A percentile compares a stretch with the other conserved stretches of the same genome.
Evolutionary conservation across 2,888 invertebrate genomes (phyloP).

Genomic region (Nycteola revayana): DNA sequence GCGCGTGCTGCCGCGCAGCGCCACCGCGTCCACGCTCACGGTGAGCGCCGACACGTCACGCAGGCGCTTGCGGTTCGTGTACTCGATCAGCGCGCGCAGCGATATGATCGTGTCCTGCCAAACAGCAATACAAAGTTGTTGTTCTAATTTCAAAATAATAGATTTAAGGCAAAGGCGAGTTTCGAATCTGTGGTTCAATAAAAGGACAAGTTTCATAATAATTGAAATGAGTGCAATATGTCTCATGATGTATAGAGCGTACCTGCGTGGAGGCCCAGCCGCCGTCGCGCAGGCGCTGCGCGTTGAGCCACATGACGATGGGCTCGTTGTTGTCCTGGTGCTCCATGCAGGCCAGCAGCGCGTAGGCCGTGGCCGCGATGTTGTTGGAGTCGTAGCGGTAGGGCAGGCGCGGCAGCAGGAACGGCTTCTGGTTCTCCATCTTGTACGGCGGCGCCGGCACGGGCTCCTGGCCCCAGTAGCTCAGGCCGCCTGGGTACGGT

Average conservation of each 20-base stretch:
- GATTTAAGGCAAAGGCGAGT: no score
- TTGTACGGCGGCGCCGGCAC: constrained; percentile 92
- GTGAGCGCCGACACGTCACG: constrained; percentile 91
- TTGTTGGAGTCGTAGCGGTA: constrained; percentile 95
- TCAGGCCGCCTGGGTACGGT: constrained; percentile 83
- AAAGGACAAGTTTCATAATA: no score
- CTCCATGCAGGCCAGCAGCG: constrained; percentile 92
- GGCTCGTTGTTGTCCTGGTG: constrained; percentile 92
- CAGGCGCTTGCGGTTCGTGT: constrained; percentile 91
- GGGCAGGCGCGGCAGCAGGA: constrained; percentile 92
- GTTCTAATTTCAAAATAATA: no score
- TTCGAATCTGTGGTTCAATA: no score
- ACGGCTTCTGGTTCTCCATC: constrained; percentile 95
- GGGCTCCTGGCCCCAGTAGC: constrained; percentile 92
- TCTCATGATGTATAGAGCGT: no score
- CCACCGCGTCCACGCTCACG: constrained; percentile 92
- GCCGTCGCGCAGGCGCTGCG: constrained; percentile 92
- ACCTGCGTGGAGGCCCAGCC: constrained; percentile 94
- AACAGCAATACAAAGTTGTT: no score
- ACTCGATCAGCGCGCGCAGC: constrained; percentile 93
- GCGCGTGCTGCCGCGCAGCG: constrained; percentile 85
- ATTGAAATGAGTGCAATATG: no score
- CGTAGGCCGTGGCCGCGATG: constrained; percentile 96
- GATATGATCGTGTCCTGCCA: constrained; percentile 91
- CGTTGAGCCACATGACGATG: constrained; percentile 95